Evolutionary conservation across 1,140 invertebrate genomes (phyloP).

Genomic region (Cryptotermes secundus): DNA sequence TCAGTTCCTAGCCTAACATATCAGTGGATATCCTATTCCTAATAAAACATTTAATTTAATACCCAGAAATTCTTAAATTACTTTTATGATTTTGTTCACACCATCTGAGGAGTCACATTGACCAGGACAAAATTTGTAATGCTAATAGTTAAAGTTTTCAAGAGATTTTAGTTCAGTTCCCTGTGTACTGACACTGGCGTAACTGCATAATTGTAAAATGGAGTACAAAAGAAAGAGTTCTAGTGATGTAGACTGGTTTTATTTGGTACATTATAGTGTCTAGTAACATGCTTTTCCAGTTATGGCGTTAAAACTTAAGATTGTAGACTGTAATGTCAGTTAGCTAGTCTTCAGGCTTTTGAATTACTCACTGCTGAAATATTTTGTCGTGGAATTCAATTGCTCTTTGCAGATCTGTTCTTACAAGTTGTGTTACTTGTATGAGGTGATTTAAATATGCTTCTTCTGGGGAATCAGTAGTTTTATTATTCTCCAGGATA

Average conservation of each 20-base stretch:
- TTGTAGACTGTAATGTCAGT: too few relatives aligned
- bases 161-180: too few relatives aligned
- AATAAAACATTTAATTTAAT: too few relatives aligned
- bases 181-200: too few relatives aligned
- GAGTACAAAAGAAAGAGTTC: too few relatives aligned
- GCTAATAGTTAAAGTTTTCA: neutral
- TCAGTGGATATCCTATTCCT: too few relatives aligned
- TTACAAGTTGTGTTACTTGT: slow-evolving; percentile 76
- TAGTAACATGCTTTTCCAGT: too few relatives aligned
- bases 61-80: slow-evolving; percentile 32
- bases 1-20: too few relatives aligned
- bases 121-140: neutral
- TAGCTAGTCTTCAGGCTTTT: neutral
- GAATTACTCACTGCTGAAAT: slow-evolving; percentile 59
- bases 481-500: slow-evolving; percentile 66
- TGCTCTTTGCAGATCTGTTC: slow-evolving; percentile 77
- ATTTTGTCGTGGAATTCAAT: slow-evolving; percentile 79
- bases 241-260: too few relatives aligned
- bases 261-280: too few relatives aligned
- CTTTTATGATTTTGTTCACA: neutral
- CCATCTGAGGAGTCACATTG: slow-evolving; percentile 5
- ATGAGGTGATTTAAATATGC: slow-evolving; percentile 71
- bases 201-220: too few relatives aligned
- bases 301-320: too few relatives aligned
- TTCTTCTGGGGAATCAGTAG: slow-evolving; percentile 57